Percentiles rank a stretch among this genome's conserved stretches.
Conservation (phyloP, 2,888 invertebrate genomes). For the Lymantria dispar region DNA sequence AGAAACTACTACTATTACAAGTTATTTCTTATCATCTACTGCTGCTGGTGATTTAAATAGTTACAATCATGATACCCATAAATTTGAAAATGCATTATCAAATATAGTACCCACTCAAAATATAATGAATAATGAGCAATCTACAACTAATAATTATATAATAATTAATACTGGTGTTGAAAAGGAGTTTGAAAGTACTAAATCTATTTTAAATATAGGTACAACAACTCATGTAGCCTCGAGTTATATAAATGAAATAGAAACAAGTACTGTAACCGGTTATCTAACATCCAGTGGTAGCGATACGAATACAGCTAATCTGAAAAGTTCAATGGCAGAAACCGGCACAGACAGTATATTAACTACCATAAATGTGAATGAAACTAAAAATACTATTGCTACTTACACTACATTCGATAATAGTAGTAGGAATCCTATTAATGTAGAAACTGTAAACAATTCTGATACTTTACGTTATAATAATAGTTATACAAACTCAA, state of each 20-base stretch:
- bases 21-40: no score
- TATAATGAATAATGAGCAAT: not conserved
- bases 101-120: not conserved
- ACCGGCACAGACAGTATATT: no score
- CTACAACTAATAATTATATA: not conserved
- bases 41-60: no score
- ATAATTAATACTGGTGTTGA: not conserved
- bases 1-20: not conserved
- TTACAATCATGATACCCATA: no score
- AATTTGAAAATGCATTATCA: no score
- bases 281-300: not conserved
- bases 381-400: no score
- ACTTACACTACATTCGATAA: no score
- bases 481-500: no score
- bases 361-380: no score
- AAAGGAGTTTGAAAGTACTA: not conserved
- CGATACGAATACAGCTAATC: not conserved
- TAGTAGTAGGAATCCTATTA: no score
- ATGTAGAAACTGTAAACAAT: no score
- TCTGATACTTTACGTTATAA: no score
- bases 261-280: not conserved
- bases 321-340: not conserved
- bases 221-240: constrained; percentile 1
- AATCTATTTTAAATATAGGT: not conserved
- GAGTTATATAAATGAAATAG: not conserved